phyloP scores from a whole-genome alignment of 2,797 vertebrate species.

The Eospalax fontanierii region DNA sequence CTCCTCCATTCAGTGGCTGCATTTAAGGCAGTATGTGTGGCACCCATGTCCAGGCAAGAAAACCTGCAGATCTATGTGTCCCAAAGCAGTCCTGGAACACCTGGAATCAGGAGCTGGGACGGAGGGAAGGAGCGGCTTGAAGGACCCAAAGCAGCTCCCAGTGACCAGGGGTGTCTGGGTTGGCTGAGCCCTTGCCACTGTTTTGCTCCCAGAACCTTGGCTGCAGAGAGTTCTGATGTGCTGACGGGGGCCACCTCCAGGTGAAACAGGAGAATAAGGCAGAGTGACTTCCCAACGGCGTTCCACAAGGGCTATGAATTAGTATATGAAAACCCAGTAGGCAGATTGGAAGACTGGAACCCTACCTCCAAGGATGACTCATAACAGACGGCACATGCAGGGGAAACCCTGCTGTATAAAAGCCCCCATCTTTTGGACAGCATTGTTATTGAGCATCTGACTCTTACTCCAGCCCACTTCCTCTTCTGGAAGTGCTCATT shows the following conservation, averaged over 20 bases:
- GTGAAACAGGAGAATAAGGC: neutral
- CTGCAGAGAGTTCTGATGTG: neutral
- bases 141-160: no score
- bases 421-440: neutral
- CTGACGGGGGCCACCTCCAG: neutral
- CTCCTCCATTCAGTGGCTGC: no score
- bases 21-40: no score
- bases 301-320: neutral
- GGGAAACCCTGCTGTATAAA: neutral
- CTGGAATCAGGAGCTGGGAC: neutral
- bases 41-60: neutral
- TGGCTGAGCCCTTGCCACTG: neutral
- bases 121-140: neutral
- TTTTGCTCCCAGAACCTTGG: no score
- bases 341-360: neutral
- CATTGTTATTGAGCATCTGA: neutral
- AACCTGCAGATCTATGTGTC: neutral
- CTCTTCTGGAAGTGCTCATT: neutral
- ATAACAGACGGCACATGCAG: no score
- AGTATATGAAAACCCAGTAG: neutral
- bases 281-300: neutral
- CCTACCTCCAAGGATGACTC: neutral
- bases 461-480: neutral
- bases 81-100: neutral
- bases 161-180: neutral